Evolutionary conservation across 2,888 invertebrate species (phyloP), one percentile per base, ranked within the genome.

Genomic region (Platypus cylindrus): DNA sequence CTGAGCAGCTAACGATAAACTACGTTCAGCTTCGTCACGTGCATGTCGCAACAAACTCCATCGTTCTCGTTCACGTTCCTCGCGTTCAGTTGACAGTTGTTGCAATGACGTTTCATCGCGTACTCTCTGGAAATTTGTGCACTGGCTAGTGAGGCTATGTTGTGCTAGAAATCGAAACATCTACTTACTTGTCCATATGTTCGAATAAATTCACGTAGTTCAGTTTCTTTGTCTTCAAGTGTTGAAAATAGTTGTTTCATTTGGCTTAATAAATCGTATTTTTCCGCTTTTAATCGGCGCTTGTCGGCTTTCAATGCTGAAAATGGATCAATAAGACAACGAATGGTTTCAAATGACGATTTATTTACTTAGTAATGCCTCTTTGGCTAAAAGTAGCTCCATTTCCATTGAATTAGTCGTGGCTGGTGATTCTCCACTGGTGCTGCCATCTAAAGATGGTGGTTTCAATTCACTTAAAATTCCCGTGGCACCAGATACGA

Each of bases 171-270:
- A 26, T 9, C 12, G 11, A 26, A 9, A 9, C n/a, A n/a, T n/a
- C n/a, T n/a, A 13, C 60, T 60, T 63, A 81, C 82, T 74, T 84
- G 89, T 63, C 93, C 93, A 63, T 87, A 93, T 65, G 86, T 90
- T 48, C 90, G 73, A 55, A 94, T 91, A 58, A 93, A 93, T 63
- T 93, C 91, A 38, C 91, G 70, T 38, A 93, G 67, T 60, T 93
- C 91, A 52, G 84, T 81, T 59, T 94, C 93, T 64, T 93, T 93
- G 60, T 91, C 90, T 63, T 93, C 93, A 41, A 94, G 68, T 5
- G 91, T 90, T 36, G 82, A 78, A 60, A 93, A 94, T 39, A 94
- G 71, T 56, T 93, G 90, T 61, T 90, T 90, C 78, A 93, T 91
- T 66, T 93, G 91, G 57, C 81, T 84, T 48, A 93, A 67, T 45